phyloP scores from a whole-genome alignment of 2,888 invertebrate genomes.

The Clivina fossor region DNA sequence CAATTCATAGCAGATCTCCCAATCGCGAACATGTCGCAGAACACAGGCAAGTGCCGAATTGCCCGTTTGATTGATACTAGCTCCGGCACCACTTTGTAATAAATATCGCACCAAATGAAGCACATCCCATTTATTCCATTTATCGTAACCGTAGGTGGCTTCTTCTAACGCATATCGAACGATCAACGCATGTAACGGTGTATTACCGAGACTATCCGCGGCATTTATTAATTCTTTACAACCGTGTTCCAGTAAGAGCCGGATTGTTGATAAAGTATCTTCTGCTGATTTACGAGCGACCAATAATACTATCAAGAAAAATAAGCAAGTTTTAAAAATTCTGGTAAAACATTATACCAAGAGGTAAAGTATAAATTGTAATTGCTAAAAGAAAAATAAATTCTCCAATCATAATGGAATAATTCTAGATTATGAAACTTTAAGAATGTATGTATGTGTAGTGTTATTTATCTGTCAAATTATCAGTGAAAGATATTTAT shows the following conservation, averaged over 20 bases:
- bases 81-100: constrained; percentile 65
- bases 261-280: constrained; percentile 68
- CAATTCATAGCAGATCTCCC: constrained; percentile 66
- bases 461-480: too few relatives aligned
- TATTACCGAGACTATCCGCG: constrained; percentile 72
- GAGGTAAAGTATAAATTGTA: too few relatives aligned
- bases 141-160: constrained; percentile 66
- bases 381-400: too few relatives aligned
- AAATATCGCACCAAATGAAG: constrained; percentile 66
- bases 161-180: constrained; percentile 70
- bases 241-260: constrained; percentile 70
- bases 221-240: constrained; percentile 72
- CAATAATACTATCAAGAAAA: constrained; percentile 65
- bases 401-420: too few relatives aligned
- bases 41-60: constrained; percentile 72
- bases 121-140: constrained; percentile 76
- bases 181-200: constrained; percentile 68
- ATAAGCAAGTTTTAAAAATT: constrained; percentile 22
- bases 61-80: constrained; percentile 68
- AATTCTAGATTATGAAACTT: too few relatives aligned
- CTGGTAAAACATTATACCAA: not conserved
- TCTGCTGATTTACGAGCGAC: constrained; percentile 70
- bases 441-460: too few relatives aligned
- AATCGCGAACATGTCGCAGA: constrained; percentile 68
- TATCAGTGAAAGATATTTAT: too few relatives aligned